phyloP scores from a whole-genome alignment of 2,888 invertebrate genomes.

The Saturnia japonica region DNA sequence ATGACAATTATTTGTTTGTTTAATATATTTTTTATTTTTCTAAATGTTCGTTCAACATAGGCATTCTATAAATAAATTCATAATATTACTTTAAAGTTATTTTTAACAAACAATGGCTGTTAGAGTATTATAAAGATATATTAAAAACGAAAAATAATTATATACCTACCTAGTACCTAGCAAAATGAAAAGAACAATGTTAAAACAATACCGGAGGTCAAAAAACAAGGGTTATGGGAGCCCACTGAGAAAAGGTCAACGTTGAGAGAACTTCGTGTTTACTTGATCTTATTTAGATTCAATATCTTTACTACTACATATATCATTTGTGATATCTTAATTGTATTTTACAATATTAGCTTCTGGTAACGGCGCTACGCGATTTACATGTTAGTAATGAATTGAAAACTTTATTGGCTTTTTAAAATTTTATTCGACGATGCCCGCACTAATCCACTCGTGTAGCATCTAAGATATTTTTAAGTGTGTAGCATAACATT shows the following conservation, averaged over 20 bases:
- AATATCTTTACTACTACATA: neutral
- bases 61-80: neutral
- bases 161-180: too few species aligned
- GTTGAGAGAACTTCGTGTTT: neutral
- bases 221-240: neutral
- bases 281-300: constrained; percentile 2
- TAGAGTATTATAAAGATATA: neutral
- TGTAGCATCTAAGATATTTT: too few species aligned
- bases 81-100: neutral
- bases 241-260: neutral
- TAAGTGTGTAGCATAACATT: too few species aligned
- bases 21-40: neutral
- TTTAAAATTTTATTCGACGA: too few species aligned
- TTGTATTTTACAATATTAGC: neutral
- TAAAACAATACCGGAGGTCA: neutral
- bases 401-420: too few species aligned
- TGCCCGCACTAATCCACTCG: too few species aligned
- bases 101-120: too few species aligned
- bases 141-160: neutral
- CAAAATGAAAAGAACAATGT: too few species aligned
- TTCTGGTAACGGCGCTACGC: neutral
- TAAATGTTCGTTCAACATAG: neutral
- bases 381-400: neutral
- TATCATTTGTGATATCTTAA: neutral
- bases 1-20: too few species aligned